Base-by-base conservation (phyloP, 2,888 invertebrate species). In the Clistopyga incitator region DNA sequence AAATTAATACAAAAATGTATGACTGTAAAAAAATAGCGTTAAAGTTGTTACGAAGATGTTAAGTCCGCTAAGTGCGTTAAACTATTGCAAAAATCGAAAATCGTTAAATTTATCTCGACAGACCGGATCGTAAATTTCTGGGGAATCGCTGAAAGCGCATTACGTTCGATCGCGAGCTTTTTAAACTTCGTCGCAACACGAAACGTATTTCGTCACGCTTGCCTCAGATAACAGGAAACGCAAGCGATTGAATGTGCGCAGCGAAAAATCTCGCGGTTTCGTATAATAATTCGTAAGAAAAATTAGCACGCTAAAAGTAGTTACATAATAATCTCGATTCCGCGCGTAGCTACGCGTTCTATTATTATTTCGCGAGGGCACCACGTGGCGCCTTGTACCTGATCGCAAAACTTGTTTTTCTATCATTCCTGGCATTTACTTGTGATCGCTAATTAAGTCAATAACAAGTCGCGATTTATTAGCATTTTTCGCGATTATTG, bases 171-270 rank as follows among this genome's bases (percentile, higher is more conserved):
- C 6, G 20, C 23, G 15, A 47, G n/a, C 38, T 54, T 18, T 11
- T 56, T 70, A 38, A 23, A 70, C 18, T 70, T 42, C 6, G 15
- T 23, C 38, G 23, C 50, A 4, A 70, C 54, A n/a, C 67, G 20
- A 45, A 45, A 42, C 25, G 11, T 45, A n/a, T 77, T 68, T 68
- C 67, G 61, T 78, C 59, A 70, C 25, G 34, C 38, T 15, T 18
- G 68, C 25, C 25, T 18, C 38, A 15, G 70, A 78, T 78, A 78
- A 61, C 34, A 20, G 56, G 13, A n/a, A n/a, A 20, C 52, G 65
- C 50, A 70, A 23, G 70, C 25, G 25, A 61, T 61, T 23, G 38
- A 25, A 78, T 78, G 42, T 70, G 61, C 78, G 70, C 78, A 64
- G 70, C 61, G n/a, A 64, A 64, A 29, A 42, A 18, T 61, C 38